phyloP scores from a whole-genome alignment of 2,888 invertebrate genomes.

The Clitarchus hookeri region DNA sequence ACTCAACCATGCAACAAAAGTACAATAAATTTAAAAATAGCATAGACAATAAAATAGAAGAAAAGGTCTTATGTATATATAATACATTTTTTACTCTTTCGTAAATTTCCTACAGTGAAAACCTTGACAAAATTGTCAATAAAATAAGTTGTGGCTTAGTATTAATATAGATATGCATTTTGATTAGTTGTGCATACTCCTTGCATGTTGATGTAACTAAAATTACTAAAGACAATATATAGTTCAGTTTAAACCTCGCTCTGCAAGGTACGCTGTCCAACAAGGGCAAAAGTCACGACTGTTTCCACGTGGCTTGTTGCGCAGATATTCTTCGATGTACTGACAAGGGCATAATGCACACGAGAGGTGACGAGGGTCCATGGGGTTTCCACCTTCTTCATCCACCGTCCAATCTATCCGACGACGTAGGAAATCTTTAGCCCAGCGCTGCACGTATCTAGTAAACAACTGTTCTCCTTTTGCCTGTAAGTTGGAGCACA shows the following conservation, averaged over 20 bases:
- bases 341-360: slow-evolving; percentile 88
- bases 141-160: background rate
- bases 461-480: slow-evolving; percentile 85
- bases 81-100: no score
- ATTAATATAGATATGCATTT: background rate
- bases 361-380: slow-evolving; percentile 79
- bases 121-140: no score
- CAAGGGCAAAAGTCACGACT: slow-evolving; percentile 74
- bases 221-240: slow-evolving; percentile 44
- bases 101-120: no score
- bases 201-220: no score
- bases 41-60: no score
- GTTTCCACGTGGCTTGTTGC: slow-evolving; percentile 77
- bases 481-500: slow-evolving; percentile 61
- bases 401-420: slow-evolving; percentile 91
- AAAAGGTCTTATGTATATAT: no score
- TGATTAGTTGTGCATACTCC: no score
- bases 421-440: slow-evolving; percentile 89
- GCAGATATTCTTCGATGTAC: slow-evolving; percentile 84
- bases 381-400: slow-evolving; percentile 81
- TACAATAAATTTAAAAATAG: no score
- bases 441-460: slow-evolving; percentile 92
- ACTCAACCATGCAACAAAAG: no score
- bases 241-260: slow-evolving; percentile 68
- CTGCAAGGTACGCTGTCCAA: slow-evolving; percentile 73